Base-by-base conservation (phyloP, 1,140 invertebrate species). In the Lasaia peninsularis region DNA sequence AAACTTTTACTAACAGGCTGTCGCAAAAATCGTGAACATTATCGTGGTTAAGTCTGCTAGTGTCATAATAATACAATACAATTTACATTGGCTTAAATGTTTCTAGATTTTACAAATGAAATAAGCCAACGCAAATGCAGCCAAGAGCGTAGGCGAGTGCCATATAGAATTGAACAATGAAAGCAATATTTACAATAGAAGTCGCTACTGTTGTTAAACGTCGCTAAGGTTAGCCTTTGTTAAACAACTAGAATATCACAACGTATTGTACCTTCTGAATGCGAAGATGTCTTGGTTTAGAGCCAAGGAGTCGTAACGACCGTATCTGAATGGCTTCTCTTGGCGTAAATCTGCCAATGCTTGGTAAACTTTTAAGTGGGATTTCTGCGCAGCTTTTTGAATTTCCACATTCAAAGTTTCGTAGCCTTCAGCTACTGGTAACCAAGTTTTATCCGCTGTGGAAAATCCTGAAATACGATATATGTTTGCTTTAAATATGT, bases 361-460 rank as follows among this genome's bases (percentile, higher is more conserved):
- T 65, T 80, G 61, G 60, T 87, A 87, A 33, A 88, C 67, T 52
- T 89, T 83, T 40, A 90, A 82, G 64, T 91, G 90, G 12, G 90
- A 91, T 56, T 75, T 75, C 0, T 73, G 62, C 8, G 73, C 71
- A 10, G 49, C 59, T 54, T 69, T 83, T 55, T 91, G 88, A 3
- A 65, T 73, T 52, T 86, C 78, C 0, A 92, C 87, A 70, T 93
- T 94, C 2, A 92, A 63, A 0, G 62, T 86, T 56, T 79, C 80
- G 69, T 92, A 94, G 62, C 92, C 92, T 0, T 90, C 77, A 66
- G 93, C 89, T 2, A 94, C 90, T 11, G 94, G 94, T 12, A 96
- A 71, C 94, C 95, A 96, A 0, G 94, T 92, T 1, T 69, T 90
- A 0, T 89, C 73, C 8, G 77, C 91, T 0, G 77, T 89, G 0